Evolutionary conservation across 2,888 invertebrate genomes (phyloP).

Genomic region (Lasiommata megera): DNA sequence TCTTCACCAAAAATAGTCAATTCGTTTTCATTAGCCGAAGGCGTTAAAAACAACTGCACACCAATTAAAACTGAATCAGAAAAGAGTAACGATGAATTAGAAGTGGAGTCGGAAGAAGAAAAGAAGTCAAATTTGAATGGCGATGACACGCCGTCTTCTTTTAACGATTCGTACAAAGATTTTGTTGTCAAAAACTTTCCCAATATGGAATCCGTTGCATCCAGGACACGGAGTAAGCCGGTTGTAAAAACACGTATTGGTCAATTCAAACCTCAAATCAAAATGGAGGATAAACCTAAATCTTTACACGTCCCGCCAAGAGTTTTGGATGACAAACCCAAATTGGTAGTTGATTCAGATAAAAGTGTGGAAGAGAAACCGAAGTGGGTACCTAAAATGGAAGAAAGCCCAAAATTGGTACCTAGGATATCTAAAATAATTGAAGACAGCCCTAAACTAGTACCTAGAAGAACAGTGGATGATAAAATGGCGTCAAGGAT

Average conservation of each 20-base stretch:
- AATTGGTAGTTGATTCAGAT: too few species aligned
- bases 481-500: too few species aligned
- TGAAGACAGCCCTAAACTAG: too few species aligned
- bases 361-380: background rate
- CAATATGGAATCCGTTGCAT: conserved; percentile 21
- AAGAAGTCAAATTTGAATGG: conserved; percentile 14
- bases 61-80: background rate
- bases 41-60: background rate
- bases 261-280: conserved; percentile 43
- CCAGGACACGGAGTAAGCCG: conserved; percentile 11
- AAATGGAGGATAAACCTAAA: background rate
- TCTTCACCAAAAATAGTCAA: conserved; percentile 34
- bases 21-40: conserved; percentile 34
- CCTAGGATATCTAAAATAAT: background rate
- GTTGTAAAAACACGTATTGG: conserved; percentile 55
- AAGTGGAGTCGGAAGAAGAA: conserved; percentile 11
- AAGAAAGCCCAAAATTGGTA: background rate
- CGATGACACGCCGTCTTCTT: conserved; percentile 44
- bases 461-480: too few species aligned
- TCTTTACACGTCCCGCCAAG: background rate
- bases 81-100: background rate
- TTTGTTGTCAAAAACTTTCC: conserved; percentile 49
- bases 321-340: background rate
- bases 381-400: background rate
- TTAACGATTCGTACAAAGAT: conserved; percentile 59